phyloP scores from a whole-genome alignment of 2,888 invertebrate genomes.

The Cecidostiba fungosa region DNA sequence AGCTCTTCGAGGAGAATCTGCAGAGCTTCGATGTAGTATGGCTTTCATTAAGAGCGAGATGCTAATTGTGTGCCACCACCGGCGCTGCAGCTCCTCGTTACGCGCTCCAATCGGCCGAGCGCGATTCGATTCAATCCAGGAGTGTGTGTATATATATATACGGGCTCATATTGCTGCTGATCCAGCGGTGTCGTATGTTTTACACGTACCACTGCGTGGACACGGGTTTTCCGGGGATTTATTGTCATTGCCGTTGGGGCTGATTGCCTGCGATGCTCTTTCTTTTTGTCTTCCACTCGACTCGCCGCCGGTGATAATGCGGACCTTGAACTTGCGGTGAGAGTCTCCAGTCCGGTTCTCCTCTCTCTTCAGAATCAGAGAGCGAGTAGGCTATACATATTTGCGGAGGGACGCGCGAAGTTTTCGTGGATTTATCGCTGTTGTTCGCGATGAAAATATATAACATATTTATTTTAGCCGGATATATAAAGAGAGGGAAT shows the following conservation, averaged over 20 bases:
- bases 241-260: conserved; percentile 11
- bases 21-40: background rate
- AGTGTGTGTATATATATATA: background rate
- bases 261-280: background rate
- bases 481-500: background rate
- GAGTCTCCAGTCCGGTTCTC: background rate
- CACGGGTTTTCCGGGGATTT: conserved; percentile 4
- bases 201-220: background rate
- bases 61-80: conserved; percentile 66
- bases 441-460: background rate
- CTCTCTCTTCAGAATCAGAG: background rate
- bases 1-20: conserved; percentile 49
- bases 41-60: conserved; percentile 68
- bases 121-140: conserved; percentile 53
- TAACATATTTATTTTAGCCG: too few species aligned
- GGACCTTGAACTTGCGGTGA: conserved; percentile 19
- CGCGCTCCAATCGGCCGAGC: conserved; percentile 48
- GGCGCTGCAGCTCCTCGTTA: conserved; percentile 63
- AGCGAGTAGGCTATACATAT: background rate
- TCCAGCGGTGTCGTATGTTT: background rate
- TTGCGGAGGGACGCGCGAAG: background rate
- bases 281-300: background rate
- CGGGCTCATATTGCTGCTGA: background rate
- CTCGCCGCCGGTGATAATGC: background rate
- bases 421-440: background rate